Evolutionary conservation across 2,888 invertebrate species (phyloP).

Genomic region (Meandrusa payeni): DNA sequence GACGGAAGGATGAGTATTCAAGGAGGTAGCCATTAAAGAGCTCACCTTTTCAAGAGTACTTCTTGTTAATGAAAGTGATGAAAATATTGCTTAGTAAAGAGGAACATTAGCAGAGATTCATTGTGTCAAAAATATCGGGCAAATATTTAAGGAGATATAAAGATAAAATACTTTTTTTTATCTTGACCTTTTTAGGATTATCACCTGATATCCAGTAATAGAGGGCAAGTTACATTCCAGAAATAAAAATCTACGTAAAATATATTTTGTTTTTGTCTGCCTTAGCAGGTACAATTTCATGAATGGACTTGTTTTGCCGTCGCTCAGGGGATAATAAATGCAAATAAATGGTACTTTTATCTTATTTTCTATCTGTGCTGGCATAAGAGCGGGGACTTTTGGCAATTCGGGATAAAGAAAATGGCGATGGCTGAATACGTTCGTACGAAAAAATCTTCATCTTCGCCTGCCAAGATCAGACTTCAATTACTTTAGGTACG

Average conservation of each 20-base stretch:
- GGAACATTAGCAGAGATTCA: slow-evolving; percentile 2
- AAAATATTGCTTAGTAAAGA: slow-evolving; percentile 13
- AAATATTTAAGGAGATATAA: not conserved
- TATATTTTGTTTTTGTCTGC: slow-evolving; percentile 6
- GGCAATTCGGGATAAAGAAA: slow-evolving; percentile 11
- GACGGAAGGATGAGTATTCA: slow-evolving; percentile 3
- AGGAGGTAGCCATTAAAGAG: slow-evolving; percentile 11
- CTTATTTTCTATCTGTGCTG: slow-evolving; percentile 19
- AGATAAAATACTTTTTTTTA: slow-evolving; percentile 9
- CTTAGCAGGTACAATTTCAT: slow-evolving; percentile 18
- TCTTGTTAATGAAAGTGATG: slow-evolving; percentile 19
- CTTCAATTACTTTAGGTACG: slow-evolving; percentile 11
- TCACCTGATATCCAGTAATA: slow-evolving; percentile 1
- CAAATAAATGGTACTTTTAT: slow-evolving; percentile 20
- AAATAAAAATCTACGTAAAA: slow-evolving; percentile 14
- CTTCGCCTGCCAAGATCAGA: slow-evolving; percentile 3
- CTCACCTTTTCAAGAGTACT: slow-evolving; percentile 11
- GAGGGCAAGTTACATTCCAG: not conserved
- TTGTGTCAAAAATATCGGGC: slow-evolving; percentile 4
- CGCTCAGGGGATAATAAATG: slow-evolving; percentile 19
- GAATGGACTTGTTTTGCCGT: slow-evolving; percentile 20
- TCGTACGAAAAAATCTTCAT: slow-evolving; percentile 4
- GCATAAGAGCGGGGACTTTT: slow-evolving; percentile 10
- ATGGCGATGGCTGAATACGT: slow-evolving; percentile 7
- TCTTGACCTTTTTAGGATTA: slow-evolving; percentile 6